A percentile compares a stretch with the other conserved stretches of the same genome.
Evolutionary conservation across 2,888 invertebrate species (phyloP).

Genomic region (Lissonota sp.): DNA sequence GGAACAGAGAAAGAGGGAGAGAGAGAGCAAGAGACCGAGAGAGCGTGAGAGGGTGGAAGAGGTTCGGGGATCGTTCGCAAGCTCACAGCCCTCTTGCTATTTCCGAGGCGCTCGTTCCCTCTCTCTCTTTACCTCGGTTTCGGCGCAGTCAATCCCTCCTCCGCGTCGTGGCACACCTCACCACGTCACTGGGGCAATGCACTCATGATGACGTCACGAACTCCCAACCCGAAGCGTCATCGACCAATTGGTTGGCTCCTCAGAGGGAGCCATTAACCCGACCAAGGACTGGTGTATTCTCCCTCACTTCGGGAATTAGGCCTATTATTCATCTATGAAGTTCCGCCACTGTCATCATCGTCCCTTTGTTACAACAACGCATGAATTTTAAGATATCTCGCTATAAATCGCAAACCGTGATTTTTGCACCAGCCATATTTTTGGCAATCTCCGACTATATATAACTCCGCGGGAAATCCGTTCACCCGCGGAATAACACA

Average conservation of each 20-base stretch:
- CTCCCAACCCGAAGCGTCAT: conserved; percentile 77
- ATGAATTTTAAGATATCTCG: background rate
- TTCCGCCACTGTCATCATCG: conserved; percentile 48
- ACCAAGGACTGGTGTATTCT: conserved; percentile 54
- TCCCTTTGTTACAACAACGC: background rate
- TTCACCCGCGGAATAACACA: conserved; percentile 4
- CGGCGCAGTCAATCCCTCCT: conserved; percentile 59
- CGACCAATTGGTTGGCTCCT: conserved; percentile 77
- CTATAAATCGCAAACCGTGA: background rate
- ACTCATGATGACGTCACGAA: conserved; percentile 79
- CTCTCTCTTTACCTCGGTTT: conserved; percentile 28
- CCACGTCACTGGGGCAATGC: conserved; percentile 82
- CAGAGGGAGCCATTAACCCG: conserved; percentile 79
- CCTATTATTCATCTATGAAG: conserved; percentile 51
- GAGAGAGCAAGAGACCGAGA: conserved; percentile 37
- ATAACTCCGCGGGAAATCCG: background rate
- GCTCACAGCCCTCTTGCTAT: conserved; percentile 66
- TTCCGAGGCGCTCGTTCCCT: conserved; percentile 54
- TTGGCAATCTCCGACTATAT: background rate
- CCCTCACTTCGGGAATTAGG: conserved; percentile 52
- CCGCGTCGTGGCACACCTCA: conserved; percentile 72
- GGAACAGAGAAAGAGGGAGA: conserved; percentile 44
- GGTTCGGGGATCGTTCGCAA: conserved; percentile 56
- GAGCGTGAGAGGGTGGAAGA: conserved; percentile 38
- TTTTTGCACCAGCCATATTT: too few relatives aligned